Conservation (phyloP, 2,797 vertebrate genomes). For the Phrynocephalus guinanensis region DNA sequence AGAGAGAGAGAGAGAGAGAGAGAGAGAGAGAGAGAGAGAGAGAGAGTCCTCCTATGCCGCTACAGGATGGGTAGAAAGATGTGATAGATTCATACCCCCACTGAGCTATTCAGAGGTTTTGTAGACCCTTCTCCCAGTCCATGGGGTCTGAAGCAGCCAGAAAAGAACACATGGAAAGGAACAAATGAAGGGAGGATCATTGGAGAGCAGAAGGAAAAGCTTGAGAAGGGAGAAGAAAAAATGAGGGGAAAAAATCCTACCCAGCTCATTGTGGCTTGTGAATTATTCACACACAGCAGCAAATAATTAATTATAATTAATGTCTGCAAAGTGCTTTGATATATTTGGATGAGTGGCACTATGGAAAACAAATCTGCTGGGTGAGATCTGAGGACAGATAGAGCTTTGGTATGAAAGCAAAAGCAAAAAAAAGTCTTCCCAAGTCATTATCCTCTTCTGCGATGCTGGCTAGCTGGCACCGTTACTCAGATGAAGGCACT, state of each 20-base stretch:
- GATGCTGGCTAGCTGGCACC: constrained; percentile 51
- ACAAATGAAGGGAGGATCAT: neutral
- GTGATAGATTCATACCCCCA: no score
- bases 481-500: constrained; percentile 10
- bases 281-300: constrained; percentile 64
- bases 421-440: constrained; percentile 61
- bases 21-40: no score
- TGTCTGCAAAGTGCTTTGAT: constrained; percentile 68
- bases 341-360: constrained; percentile 67
- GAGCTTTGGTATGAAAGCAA: constrained; percentile 65
- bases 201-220: neutral
- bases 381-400: constrained; percentile 73
- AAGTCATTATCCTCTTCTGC: constrained; percentile 70
- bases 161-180: neutral
- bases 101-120: neutral
- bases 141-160: no score
- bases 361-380: constrained; percentile 69
- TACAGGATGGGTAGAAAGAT: no score
- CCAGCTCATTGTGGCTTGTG: constrained; percentile 37
- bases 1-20: no score
- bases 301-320: constrained; percentile 70
- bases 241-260: neutral
- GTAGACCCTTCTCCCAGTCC: no score
- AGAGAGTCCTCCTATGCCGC: no score
- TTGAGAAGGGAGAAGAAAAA: neutral